Evolutionary conservation across 53 echinoderm and acorn worm genomes (phyloP), one percentile per base, ranked within the genome.

Genomic region (Temnopleurus reevesii): DNA sequence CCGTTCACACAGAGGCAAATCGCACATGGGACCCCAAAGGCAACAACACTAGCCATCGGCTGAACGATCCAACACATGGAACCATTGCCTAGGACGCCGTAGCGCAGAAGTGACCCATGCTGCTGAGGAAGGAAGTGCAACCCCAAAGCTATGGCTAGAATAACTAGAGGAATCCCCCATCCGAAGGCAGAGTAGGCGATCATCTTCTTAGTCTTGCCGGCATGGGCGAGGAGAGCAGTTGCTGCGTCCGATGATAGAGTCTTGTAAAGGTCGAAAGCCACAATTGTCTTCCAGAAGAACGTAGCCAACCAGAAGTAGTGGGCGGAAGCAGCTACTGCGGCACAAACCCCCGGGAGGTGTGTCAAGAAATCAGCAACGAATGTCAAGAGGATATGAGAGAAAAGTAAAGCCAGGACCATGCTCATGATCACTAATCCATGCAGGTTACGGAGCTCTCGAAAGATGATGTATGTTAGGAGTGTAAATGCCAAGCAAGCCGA

Each of bases 201-300:
- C 34, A 82, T 15, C 17, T 82, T 82, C 12, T 18, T 82, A n/a
- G 53, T 19, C 55, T 82, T 82, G 36, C 36, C 31, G 4, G 27
- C 2, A 21, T 55, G 12, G 54, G 83, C 83, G 0, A 53, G n/a
- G 17, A 82, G 56, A 7, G 83, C 83, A 2, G 54, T 82, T 12
- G 55, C 83, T 19, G 83, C 35, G 31, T 82, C 55, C 13, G 55
- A 28, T 31, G 83, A 55, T 5, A 82, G 56, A 10, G 83, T 54
- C 53, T 27, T 24, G 55, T 19, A 82, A 17, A 82, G 83, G 2
- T 82, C 83, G 17, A 31, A 82, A 15, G 83, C 83, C 30, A 82
- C 19, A 29, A 36, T 35, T 9, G 83, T 82, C 55, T 82, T 82
- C 83, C 83, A 82, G 83, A 53, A 82, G 38, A 82, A 82, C 26